Evolutionary conservation across 1,140 invertebrate species (phyloP).

Genomic region (Calephelis virginiensis): DNA sequence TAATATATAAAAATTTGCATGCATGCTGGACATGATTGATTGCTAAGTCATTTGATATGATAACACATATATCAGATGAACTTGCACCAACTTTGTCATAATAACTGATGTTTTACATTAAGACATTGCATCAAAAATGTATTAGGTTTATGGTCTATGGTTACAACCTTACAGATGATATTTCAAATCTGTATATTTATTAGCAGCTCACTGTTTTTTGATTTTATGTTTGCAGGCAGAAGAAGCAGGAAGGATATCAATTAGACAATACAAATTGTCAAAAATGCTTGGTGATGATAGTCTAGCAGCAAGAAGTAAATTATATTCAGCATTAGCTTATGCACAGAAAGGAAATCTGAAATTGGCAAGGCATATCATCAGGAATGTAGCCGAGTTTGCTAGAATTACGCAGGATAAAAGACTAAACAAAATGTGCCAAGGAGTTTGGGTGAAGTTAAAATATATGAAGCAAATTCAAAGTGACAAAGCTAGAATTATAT

Average conservation of each 20-base stretch:
- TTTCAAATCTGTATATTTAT: too few relatives aligned
- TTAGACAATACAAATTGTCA: slow-evolving; percentile 89
- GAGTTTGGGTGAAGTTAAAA: slow-evolving; percentile 89
- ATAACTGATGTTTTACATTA: too few relatives aligned
- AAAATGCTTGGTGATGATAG: slow-evolving; percentile 88
- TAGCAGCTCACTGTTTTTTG: too few relatives aligned
- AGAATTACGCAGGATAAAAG: slow-evolving; percentile 79
- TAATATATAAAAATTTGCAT: too few relatives aligned
- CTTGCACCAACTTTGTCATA: too few relatives aligned
- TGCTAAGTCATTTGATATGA: too few relatives aligned
- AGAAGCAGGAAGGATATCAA: slow-evolving; percentile 91
- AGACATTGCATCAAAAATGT: too few relatives aligned
- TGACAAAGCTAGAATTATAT: background rate
- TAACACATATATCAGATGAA: too few relatives aligned
- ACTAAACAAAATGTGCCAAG: slow-evolving; percentile 88
- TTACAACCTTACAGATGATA: too few relatives aligned
- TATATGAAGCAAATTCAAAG: slow-evolving; percentile 71
- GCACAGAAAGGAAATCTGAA: slow-evolving; percentile 87
- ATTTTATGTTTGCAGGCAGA: slow-evolving; percentile 82
- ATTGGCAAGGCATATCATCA: slow-evolving; percentile 83
- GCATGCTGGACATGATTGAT: too few relatives aligned
- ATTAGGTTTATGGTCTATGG: too few relatives aligned
- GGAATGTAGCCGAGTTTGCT: slow-evolving; percentile 81
- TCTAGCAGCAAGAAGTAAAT: slow-evolving; percentile 86
- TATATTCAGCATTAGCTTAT: slow-evolving; percentile 92